Evolutionary conservation across 2,113 vertebrate species (phyloP), one percentile per base, ranked within the genome.

Genomic region (Microcebus jonahi): DNA sequence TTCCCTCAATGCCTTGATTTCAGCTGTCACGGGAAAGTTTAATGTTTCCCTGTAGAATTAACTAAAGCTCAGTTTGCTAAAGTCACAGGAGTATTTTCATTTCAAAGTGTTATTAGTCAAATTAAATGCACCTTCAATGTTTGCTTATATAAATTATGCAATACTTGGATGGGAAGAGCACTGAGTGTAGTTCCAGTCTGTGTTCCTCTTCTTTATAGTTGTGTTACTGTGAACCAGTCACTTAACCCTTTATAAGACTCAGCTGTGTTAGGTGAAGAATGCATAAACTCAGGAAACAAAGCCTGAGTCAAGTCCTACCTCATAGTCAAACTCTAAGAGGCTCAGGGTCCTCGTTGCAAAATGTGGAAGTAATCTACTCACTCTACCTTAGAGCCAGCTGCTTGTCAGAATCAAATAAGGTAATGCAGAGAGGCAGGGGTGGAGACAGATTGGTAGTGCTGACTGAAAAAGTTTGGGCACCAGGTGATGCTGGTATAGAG

Each of bases 101-200:
- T 94, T 96, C 10, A 31, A 91, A 91, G 61, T 45, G 27, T 53
- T 42, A 71, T 53, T 83, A 45, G 27, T 87, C 36, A 96, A 80
- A 90, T 85, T 71, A 84, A 63, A 71, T 84, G 17, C 42, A 27
- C 36, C 70, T 31, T 90, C 75, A 80, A 34, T 59, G 27, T 27
- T 65, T 29, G 7, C 36, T 5, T 65, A 12, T 29, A 50, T n/a
- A 67, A 67, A 80, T 75, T 73, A 50, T 29, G 11, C 25, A 59
- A 6, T 9, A 48, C 48, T 65, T 45, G 31, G 25, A 45, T 39
- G 36, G 36, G 55, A 13, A 34, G 29, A 57, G 8, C 27, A 48
- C 31, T 63, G 55, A 42, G 20, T 70, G 29, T 53, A 59, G 53
- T 59, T 87, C 34, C 9, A 70, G 53, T 59, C 59, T 25, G 25